phyloP scores from a whole-genome alignment of 2,797 vertebrate genomes.

The Amazona finschi region DNA sequence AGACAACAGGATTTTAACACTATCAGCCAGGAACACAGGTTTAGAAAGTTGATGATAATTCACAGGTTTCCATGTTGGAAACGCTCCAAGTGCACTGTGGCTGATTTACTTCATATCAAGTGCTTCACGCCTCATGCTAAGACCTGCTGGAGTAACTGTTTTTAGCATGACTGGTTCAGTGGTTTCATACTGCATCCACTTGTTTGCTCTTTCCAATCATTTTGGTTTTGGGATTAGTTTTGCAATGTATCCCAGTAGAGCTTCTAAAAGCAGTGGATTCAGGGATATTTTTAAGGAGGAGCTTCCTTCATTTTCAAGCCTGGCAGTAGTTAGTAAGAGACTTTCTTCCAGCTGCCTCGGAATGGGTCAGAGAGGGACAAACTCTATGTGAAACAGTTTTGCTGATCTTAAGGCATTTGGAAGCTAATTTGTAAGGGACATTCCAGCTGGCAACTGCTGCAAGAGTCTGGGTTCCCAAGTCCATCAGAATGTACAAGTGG shows the following conservation, averaged over 20 bases:
- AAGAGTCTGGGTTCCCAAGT: background rate
- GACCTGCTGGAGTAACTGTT: background rate
- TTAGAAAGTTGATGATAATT: background rate
- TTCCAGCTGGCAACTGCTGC: background rate
- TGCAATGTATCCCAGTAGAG: background rate
- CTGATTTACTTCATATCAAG: background rate
- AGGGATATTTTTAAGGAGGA: background rate
- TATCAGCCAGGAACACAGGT: background rate
- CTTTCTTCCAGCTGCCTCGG: background rate
- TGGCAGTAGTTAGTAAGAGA: background rate
- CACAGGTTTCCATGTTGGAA: background rate
- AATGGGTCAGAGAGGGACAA: background rate
- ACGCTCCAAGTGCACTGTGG: rapidly evolving
- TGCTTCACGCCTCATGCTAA: rapidly evolving
- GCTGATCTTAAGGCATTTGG: background rate
- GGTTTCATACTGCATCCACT: background rate
- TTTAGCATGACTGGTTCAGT: background rate
- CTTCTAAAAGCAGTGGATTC: background rate
- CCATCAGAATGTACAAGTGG: background rate
- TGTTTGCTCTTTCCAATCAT: background rate
- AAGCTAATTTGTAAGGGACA: background rate
- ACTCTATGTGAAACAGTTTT: background rate
- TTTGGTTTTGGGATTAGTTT: background rate
- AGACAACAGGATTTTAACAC: background rate
- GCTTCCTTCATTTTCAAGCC: background rate